Evolutionary conservation across 2,113 vertebrate species (phyloP), one percentile per base, ranked within the genome.

Genomic region (Gadus macrocephalus): DNA sequence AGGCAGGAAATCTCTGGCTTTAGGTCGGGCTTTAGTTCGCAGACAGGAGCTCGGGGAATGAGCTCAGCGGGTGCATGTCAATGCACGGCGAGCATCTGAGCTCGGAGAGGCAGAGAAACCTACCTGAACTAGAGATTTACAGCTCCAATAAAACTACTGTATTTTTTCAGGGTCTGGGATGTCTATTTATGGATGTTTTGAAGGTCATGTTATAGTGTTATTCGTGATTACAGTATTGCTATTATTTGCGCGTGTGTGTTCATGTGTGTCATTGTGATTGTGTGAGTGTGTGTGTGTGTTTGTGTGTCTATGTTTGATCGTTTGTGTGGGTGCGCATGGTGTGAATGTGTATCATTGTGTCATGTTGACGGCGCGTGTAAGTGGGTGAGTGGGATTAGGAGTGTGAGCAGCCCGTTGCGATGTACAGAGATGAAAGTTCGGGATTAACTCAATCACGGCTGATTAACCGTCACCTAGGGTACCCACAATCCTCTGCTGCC

Each of bases 401-500:
- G 42, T 49, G 42, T 49, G 42, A 49, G 42, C 42, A 49, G 42
- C 8, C 42, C 42, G 8, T 49, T 12, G 42, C 42, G 42, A 14
- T 9, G 42, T 49, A 49, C 42, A 49, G 42, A 12, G 9, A 12
- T 14, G 42, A 49, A 49, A 49, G 42, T 49, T 49, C 8, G 2
- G 42, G 60, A 25, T 62, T 17, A 25, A 69, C 69, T 78, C 66
- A 87, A 86, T 90, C 87, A 86, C 68, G 27, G 69, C 69, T 84
- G 86, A 88, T 87, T 82, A 87, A 74, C 87, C 83, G 87, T 87
- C 85, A 86, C 74, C 70, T 88, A 74, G 77, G 38, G 83, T 80
- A 78, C 89, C 83, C 87, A 87, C 85, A 81, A 67, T 81, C 81
- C 78, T 83, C 78, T 81, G 76, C 83, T 80, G 66, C 70, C 77